A percentile compares a stretch with the other conserved stretches of the same genome.
Evolutionary conservation across 1,140 invertebrate species (phyloP).

Genomic region (Scaptomyza graminum): DNA sequence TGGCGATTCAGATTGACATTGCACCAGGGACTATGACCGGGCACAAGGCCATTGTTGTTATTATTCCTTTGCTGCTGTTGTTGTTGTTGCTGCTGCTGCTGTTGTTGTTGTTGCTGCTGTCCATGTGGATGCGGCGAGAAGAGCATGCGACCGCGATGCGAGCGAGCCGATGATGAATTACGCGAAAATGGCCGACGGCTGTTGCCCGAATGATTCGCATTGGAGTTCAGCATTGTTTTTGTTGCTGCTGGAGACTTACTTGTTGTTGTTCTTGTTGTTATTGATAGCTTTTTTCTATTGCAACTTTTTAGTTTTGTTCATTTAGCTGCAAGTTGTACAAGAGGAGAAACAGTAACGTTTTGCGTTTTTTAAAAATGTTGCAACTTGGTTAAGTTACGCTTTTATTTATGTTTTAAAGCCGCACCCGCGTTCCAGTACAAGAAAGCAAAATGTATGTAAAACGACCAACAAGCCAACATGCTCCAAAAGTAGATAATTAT

Average conservation of each 20-base stretch:
- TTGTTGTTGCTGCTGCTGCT: conserved; percentile 52
- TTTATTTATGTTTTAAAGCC: conserved; percentile 45
- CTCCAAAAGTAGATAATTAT: conserved; percentile 37
- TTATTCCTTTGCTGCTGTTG: conserved; percentile 43
- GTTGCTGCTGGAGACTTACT: conserved; percentile 44
- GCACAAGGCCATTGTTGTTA: conserved; percentile 58
- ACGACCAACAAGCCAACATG: conserved; percentile 79
- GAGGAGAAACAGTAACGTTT: conserved; percentile 53
- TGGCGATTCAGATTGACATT: conserved; percentile 66
- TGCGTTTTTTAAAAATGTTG: conserved; percentile 35
- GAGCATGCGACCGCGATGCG: conserved; percentile 69
- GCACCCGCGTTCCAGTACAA: conserved; percentile 71
- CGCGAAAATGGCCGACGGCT: conserved; percentile 71
- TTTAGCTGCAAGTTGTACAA: conserved; percentile 43
- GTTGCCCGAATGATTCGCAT: conserved; percentile 73
- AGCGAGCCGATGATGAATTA: conserved; percentile 69
- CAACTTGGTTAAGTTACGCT: conserved; percentile 38
- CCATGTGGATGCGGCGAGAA: conserved; percentile 67
- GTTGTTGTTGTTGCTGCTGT: conserved; percentile 50
- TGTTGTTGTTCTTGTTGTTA: conserved; percentile 33
- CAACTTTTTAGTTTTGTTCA: conserved; percentile 19
- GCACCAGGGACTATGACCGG: conserved; percentile 72
- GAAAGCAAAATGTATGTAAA: conserved; percentile 59
- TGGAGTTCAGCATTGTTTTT: conserved; percentile 69
- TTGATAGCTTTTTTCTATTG: conserved; percentile 15